phyloP scores from a whole-genome alignment of 2,113 vertebrate species.

The Oryzias curvinotus region DNA sequence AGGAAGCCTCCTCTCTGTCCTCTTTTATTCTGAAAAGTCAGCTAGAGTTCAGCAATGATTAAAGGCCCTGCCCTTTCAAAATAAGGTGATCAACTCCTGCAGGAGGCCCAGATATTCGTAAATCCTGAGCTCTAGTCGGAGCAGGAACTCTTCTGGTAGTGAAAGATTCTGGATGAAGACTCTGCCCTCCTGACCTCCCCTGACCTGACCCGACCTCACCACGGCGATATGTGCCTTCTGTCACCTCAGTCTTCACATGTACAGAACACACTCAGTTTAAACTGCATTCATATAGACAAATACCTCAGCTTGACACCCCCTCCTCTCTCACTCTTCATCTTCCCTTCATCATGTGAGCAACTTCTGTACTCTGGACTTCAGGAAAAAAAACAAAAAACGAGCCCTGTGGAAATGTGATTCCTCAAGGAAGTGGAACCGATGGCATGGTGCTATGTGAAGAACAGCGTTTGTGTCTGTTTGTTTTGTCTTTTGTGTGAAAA shows the following conservation, averaged over 20 bases:
- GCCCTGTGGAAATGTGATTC: conserved; percentile 42
- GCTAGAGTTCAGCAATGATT: background rate
- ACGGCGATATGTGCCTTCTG: conserved; percentile 82
- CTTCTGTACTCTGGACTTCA: conserved; percentile 15
- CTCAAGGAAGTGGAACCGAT: conserved; percentile 54
- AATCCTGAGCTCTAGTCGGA: background rate
- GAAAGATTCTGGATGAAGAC: conserved; percentile 10
- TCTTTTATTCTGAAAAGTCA: background rate
- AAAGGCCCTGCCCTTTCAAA: too few relatives aligned
- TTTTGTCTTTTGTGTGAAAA: background rate
- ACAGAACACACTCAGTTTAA: conserved; percentile 1
- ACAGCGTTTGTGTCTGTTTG: conserved; percentile 8
- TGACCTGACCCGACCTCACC: background rate
- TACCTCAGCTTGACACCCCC: conserved; percentile 38
- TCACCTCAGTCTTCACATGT: conserved; percentile 33
- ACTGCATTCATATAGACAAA: conserved; percentile 26
- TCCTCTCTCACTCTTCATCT: background rate
- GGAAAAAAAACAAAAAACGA: background rate
- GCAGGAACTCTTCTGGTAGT: background rate
- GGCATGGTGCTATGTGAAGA: conserved; percentile 66
- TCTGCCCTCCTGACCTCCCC: conserved; percentile 3
- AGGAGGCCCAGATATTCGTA: background rate
- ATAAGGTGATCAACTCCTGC: too few relatives aligned
- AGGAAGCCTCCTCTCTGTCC: background rate
- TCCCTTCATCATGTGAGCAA: background rate